Conservation (phyloP, 2,888 invertebrate genomes). For the Agonum fuliginosum region DNA sequence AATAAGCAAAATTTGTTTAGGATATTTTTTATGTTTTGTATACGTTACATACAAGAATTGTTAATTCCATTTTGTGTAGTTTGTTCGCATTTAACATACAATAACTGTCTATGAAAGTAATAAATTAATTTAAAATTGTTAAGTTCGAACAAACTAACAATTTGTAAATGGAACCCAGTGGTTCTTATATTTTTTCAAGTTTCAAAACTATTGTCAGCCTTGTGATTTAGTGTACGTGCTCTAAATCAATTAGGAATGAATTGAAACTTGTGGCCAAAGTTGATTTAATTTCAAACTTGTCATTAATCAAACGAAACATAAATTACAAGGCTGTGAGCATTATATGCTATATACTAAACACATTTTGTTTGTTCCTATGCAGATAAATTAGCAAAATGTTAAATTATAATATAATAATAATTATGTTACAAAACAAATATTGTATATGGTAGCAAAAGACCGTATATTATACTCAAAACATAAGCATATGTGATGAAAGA, state of each 20-base stretch:
- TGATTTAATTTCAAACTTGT: slow-evolving; percentile 34
- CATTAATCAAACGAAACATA: slow-evolving; percentile 2
- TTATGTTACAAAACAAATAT: slow-evolving; percentile 69
- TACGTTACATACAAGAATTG: slow-evolving; percentile 48
- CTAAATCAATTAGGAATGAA: slow-evolving; percentile 40
- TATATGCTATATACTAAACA: slow-evolving; percentile 49
- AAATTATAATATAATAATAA: slow-evolving; percentile 70
- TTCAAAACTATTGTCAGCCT: slow-evolving; percentile 31
- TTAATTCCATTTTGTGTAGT: background rate
- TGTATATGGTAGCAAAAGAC: slow-evolving; percentile 70
- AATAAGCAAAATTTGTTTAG: slow-evolving; percentile 61
- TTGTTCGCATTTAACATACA: background rate
- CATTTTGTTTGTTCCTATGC: slow-evolving; percentile 63
- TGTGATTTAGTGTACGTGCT: slow-evolving; percentile 23
- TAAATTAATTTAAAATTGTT: background rate
- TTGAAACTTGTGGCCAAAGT: slow-evolving; percentile 41
- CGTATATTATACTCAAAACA: slow-evolving; percentile 70
- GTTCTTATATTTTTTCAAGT: background rate
- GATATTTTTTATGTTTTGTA: slow-evolving; percentile 56
- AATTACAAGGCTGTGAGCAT: slow-evolving; percentile 35
- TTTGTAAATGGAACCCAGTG: background rate
- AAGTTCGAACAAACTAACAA: background rate
- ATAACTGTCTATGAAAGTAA: background rate
- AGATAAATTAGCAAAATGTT: slow-evolving; percentile 69
- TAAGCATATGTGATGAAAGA: slow-evolving; percentile 73